Evolutionary conservation across 2,888 invertebrate genomes (phyloP).

Genomic region (Lithosia quadra): DNA sequence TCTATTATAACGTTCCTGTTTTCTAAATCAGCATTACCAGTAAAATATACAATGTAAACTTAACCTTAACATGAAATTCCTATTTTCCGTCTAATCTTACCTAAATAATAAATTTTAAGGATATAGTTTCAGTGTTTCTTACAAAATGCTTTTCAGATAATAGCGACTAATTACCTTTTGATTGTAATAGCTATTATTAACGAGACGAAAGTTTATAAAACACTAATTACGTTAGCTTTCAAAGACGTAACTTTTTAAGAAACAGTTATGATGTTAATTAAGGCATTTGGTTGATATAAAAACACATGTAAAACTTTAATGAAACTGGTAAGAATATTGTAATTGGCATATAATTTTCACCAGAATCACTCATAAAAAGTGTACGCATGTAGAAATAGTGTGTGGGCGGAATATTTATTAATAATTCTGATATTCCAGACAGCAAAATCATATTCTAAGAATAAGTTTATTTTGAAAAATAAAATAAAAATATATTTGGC

Average conservation of each 20-base stretch:
- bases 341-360: too few relatives aligned
- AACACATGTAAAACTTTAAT: background rate
- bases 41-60: background rate
- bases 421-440: too few relatives aligned
- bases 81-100: background rate
- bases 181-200: background rate
- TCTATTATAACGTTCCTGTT: background rate
- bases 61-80: background rate
- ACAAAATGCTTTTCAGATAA: background rate
- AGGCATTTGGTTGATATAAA: background rate
- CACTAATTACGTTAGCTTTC: background rate
- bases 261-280: background rate
- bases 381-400: too few relatives aligned
- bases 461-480: slow-evolving; percentile 21
- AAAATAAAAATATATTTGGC: slow-evolving; percentile 60
- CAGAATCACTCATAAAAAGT: too few relatives aligned
- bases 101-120: background rate
- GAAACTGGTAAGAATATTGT: too few relatives aligned
- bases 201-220: background rate
- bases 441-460: background rate
- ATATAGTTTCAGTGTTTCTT: background rate
- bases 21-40: background rate
- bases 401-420: too few relatives aligned
- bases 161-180: background rate
- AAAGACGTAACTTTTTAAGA: background rate